Base-by-base conservation (phyloP, 2,888 invertebrate species). In the Drosophila mercatorum region DNA sequence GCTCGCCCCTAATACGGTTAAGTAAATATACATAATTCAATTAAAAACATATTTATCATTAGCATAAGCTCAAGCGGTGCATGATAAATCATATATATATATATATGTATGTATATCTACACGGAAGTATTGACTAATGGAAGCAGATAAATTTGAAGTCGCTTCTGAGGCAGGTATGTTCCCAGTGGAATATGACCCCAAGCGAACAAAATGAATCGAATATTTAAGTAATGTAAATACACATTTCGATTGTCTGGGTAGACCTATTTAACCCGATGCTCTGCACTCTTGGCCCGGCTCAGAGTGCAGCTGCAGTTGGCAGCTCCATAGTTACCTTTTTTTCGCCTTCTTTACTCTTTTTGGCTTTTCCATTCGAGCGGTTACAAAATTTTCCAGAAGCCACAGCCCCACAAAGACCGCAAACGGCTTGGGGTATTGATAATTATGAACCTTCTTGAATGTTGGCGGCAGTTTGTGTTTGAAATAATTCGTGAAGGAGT, bases 401-500 rank as follows among this genome's bases (percentile, higher is more conserved):
- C 75, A 72, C 80, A 80, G 63, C 83, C 83, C 79, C 79, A 73
- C 75, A 70, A 17, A 67, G n/a, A 31, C 22, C 17, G 49, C 53
- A 66, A 75, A 72, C 59, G 53, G 57, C 67, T 71, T 73, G 56
- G 60, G 80, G 47, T 65, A 57, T 82, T 80, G 78, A 83, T 84
- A 84, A 84, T 84, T 84, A 84, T 84, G 89, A 84, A 86, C 81
- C 89, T 84, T 84, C 87, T 84, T 81, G 83, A 66, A 72, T 65
- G 52, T 83, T 88, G 89, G 84, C 84, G 87, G 84, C 89, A 88
- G 88, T 78, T 84, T 84, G 76, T 76, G 84, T 84, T 84, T 84
- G 89, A 88, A 88, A 84, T 83, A 78, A 87, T 88, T 84, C 87
- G 89, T 79, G 78, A 79, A 88, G 88, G 83, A 86, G 83, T 83